Evolutionary conservation across 2,797 vertebrate genomes (phyloP), one percentile per base, ranked within the genome.

Genomic region (Cossypha niveicapilla): DNA sequence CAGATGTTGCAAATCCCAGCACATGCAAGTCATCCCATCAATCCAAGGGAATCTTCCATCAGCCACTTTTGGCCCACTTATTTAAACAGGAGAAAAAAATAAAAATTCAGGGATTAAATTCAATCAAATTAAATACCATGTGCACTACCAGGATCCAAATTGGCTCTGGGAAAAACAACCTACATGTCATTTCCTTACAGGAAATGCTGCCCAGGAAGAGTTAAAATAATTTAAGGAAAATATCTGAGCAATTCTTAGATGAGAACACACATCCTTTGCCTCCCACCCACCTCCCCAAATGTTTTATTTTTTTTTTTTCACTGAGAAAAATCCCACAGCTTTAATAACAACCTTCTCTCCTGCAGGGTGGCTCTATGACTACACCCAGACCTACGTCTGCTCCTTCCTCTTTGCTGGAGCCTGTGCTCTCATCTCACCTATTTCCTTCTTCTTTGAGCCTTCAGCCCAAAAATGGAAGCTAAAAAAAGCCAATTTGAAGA

Each of bases 331-430:
- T 25, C 37, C 58, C 62, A 16, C 42, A 44, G 76, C 28, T 79
- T 65, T 81, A 95, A 45, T 86, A 80, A 95, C 18, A 67, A 72
- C 19, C 17, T 62, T 32, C 48, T 80, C 78, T 96, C 88, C 86
- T 88, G 61, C 97, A 99, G 99, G 99, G 37, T 99, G 99, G 98
- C 97, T 99, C 84, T 98, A 99, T 2, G 99, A 99, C 97, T 98
- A 98, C 97, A 99, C 98, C 11, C 98, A 98, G 97, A 99, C 98
- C 3, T 99, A 99, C 9, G 97, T 96, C 86, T 98, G 98, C 81
- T 99, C 99, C 34, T 99, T 99, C 97, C 98, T 99, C 97, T 97
- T 99, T 75, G 98, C 99, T 5, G 98, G 99, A 24, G 97, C 97
- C 73, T 99, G 99, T 84, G 99, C 98, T 94, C 98, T 99, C 76